Conservation (phyloP, 2,888 invertebrate genomes). For the Drosophila mimetica region DNA sequence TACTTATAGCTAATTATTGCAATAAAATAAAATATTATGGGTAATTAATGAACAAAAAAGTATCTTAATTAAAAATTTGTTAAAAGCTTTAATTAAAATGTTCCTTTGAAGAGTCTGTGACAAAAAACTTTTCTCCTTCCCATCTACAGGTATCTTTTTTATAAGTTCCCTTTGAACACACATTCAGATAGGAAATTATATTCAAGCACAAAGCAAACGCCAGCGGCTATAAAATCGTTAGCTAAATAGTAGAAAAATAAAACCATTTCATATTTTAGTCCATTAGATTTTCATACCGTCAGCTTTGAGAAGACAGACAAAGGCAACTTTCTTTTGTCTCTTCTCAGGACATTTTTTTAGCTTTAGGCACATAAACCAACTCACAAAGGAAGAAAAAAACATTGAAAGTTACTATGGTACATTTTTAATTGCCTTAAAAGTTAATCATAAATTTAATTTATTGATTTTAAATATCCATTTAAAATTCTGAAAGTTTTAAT, state of each 20-base stretch:
- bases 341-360: slow-evolving; percentile 27
- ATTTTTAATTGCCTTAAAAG: background rate
- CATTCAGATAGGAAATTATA: background rate
- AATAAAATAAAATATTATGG: too few species aligned
- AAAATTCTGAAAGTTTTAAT: too few species aligned
- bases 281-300: slow-evolving; percentile 46
- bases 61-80: too few species aligned
- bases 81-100: too few species aligned
- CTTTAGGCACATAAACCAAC: slow-evolving; percentile 47
- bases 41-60: too few species aligned
- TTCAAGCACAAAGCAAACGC: slow-evolving; percentile 27
- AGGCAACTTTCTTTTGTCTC: slow-evolving; percentile 44
- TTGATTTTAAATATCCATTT: background rate
- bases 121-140: too few species aligned
- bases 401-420: slow-evolving; percentile 36
- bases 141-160: background rate
- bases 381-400: slow-evolving; percentile 49
- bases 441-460: background rate
- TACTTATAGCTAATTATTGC: background rate
- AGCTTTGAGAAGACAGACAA: slow-evolving; percentile 6
- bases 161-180: slow-evolving; percentile 3
- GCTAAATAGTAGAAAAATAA: slow-evolving; percentile 32
- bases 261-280: slow-evolving; percentile 63
- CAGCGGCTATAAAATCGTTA: slow-evolving; percentile 48
- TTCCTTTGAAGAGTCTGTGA: too few species aligned